Conservation (phyloP, 2,888 invertebrate species). For the Spisula subtruncata region DNA sequence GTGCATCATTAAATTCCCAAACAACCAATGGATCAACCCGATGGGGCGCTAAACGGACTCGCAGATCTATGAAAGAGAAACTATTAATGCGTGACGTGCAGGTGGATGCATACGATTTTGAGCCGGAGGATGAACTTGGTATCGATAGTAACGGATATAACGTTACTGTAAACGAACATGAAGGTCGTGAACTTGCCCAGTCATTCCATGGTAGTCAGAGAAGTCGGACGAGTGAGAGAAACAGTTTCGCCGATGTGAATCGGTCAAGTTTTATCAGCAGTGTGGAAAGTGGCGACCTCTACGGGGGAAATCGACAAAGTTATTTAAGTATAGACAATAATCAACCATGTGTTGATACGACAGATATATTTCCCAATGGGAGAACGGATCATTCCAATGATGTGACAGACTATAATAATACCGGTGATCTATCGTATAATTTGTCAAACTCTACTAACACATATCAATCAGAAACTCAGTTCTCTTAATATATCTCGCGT, state of each 20-base stretch:
- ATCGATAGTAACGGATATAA: slow-evolving; percentile 73
- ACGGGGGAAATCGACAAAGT: slow-evolving; percentile 51
- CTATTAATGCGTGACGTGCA: slow-evolving; percentile 79
- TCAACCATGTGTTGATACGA: neutral
- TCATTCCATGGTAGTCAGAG: slow-evolving; percentile 61
- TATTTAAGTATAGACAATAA: slow-evolving; percentile 38
- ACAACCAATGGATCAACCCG: slow-evolving; percentile 51
- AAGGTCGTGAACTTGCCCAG: slow-evolving; percentile 63
- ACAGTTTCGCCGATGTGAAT: neutral
- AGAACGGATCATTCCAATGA: slow-evolving; percentile 1
- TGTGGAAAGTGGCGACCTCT: slow-evolving; percentile 46
- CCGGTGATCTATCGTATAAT: neutral
- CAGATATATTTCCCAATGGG: slow-evolving; percentile 37
- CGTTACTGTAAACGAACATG: slow-evolving; percentile 57
- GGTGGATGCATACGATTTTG: slow-evolving; percentile 76
- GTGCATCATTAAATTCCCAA: slow-evolving; percentile 78
- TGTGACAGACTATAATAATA: neutral
- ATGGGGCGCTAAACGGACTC: slow-evolving; percentile 59
- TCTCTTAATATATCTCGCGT: slow-evolving; percentile 35
- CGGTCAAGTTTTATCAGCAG: slow-evolving; percentile 41
- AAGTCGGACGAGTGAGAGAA: slow-evolving; percentile 57
- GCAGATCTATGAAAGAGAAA: slow-evolving; percentile 85
- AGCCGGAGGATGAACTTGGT: slow-evolving; percentile 72
- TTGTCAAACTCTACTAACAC: neutral
- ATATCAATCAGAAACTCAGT: slow-evolving; percentile 53